phyloP scores from a whole-genome alignment of 2,113 vertebrate genomes.

The Notothenia coriiceps region DNA sequence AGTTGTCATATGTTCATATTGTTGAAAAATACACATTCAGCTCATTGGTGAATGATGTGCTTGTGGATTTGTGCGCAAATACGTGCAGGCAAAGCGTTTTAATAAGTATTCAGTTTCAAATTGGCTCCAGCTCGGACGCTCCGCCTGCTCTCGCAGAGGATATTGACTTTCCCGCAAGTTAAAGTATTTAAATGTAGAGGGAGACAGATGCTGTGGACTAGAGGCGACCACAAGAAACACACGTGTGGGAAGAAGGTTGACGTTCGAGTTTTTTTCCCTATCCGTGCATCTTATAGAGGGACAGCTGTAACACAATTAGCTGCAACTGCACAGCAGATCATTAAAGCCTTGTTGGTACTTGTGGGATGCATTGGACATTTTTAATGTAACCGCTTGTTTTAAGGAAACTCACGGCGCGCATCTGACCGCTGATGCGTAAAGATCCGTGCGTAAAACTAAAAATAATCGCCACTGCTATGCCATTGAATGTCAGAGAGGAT shows the following conservation, averaged over 20 bases:
- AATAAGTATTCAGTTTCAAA: slow-evolving; percentile 78
- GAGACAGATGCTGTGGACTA: slow-evolving; percentile 74
- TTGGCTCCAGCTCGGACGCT: slow-evolving; percentile 70
- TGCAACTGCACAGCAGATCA: slow-evolving; percentile 20
- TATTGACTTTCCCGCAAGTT: slow-evolving; percentile 81
- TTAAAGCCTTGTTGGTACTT: slow-evolving; percentile 5
- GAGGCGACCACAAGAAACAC: slow-evolving; percentile 77
- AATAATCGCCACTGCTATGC: slow-evolving; percentile 4
- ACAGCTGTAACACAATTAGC: slow-evolving; percentile 29
- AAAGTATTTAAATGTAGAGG: slow-evolving; percentile 79
- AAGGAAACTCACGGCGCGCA: slow-evolving; percentile 4
- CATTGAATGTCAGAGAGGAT: slow-evolving; percentile 30
- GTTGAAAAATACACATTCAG: slow-evolving; percentile 17
- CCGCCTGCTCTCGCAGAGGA: slow-evolving; percentile 77
- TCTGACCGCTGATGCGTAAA: slow-evolving; percentile 52
- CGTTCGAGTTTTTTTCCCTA: slow-evolving; percentile 65
- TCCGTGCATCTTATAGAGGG: slow-evolving; percentile 46
- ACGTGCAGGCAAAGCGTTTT: slow-evolving; percentile 55
- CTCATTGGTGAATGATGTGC: slow-evolving; percentile 17
- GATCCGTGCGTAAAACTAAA: slow-evolving; percentile 59
- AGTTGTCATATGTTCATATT: not conserved
- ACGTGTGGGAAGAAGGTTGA: slow-evolving; percentile 80
- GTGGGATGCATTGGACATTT: slow-evolving; percentile 16
- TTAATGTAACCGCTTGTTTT: not conserved
- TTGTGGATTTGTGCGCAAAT: slow-evolving; percentile 43